Evolutionary conservation across 2,113 vertebrate species (phyloP).

Genomic region (Platanista minor): DNA sequence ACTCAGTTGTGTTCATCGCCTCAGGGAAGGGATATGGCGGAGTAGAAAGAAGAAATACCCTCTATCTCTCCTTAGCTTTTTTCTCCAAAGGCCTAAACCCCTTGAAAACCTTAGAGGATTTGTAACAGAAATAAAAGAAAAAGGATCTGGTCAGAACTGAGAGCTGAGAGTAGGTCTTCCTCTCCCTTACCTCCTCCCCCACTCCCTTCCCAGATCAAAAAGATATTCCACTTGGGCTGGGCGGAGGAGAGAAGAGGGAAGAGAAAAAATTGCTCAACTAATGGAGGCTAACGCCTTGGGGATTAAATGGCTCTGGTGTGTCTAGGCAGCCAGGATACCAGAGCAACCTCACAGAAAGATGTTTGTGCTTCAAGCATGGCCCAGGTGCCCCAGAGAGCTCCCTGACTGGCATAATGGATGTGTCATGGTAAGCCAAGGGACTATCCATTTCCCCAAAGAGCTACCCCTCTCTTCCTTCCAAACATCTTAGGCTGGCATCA

Average conservation of each 20-base stretch:
- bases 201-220: background rate
- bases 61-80: background rate
- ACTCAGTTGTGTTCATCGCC: background rate
- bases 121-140: background rate
- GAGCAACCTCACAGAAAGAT: too few species aligned
- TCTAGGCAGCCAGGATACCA: background rate
- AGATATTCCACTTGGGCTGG: background rate
- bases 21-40: too few species aligned
- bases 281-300: background rate
- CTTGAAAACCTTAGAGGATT: background rate
- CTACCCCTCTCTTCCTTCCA: background rate
- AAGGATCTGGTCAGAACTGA: background rate
- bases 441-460: background rate
- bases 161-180: background rate
- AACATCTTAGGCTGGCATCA: background rate
- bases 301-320: background rate
- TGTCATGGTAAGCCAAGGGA: fast-evolving
- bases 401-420: fast-evolving
- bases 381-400: too few species aligned
- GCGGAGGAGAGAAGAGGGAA: background rate
- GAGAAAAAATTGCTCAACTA: background rate
- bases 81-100: background rate
- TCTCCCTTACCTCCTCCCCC: fast-evolving
- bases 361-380: background rate
- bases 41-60: background rate